Evolutionary conservation across 2,888 invertebrate species (phyloP), one percentile per base, ranked within the genome.

Genomic region (Linnaemya vulpina): DNA sequence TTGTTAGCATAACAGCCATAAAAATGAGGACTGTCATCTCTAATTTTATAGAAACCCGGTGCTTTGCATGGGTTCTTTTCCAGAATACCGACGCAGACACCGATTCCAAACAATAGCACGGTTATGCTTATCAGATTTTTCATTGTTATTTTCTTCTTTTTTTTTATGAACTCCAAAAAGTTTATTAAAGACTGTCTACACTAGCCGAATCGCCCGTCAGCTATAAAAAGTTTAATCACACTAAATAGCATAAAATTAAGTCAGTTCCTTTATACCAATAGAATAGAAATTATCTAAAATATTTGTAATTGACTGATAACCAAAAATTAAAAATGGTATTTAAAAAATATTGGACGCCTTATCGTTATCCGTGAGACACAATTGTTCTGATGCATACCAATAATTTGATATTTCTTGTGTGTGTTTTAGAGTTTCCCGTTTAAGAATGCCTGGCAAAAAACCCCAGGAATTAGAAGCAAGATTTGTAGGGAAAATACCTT

Each of bases 261-360:
- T 38, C 35, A 79, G 71, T 85, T 84, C 88, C 89, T 90, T 89
- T 90, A 90, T 90, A 89, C 51, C 63, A 65, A 68, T 15, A 20
- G n/a, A 46, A 58, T n/a, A 38, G 10, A 63, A 30, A 25, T 30
- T 35, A 62, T 35, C 8, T 1, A 13, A 63, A 53, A 46, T 46
- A 17, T 67, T 51, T 20, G 73, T 60, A 82, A 85, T 85, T 82
- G 75, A 85, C 71, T 85, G 79, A 82, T 85, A 85, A 85, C 40
- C 58, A 3, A 30, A 22, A 38, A 30, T 20, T 51, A 70, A 43
- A 81, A 71, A 60, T 43, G 2, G 5, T 30, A 30, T 30, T 60
- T 1, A 17, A 62, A n/a, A 22, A 49, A 77, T 55, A 38, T 70
- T 30, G 17, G 13, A 25, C 17, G 17, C 25, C 73, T 77, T 80